These are phyloP conservation scores for Scleropages formosus DNA, from an alignment of 2,797 vertebrate genomes.

Conservation along the genomic window DNA sequence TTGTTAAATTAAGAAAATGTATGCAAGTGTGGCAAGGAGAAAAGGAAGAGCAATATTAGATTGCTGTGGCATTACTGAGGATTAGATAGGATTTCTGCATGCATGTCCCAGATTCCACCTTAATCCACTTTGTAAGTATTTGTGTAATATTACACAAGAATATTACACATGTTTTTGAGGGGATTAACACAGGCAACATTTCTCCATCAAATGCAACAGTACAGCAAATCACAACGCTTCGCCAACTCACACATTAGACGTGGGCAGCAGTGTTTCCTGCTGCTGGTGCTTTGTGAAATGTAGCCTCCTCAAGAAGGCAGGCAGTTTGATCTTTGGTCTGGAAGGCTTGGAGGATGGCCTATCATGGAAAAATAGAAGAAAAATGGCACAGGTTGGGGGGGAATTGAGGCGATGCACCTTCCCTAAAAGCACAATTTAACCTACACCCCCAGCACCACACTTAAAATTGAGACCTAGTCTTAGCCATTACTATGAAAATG, in stretches of 20 bases:
- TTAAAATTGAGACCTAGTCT: too few relatives aligned
- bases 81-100: too few relatives aligned
- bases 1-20: background rate
- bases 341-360: constrained; percentile 46
- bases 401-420: background rate
- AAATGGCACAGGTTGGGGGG: background rate
- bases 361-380: constrained; percentile 10
- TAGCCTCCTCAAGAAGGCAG: constrained; percentile 62
- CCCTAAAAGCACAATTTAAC: too few relatives aligned
- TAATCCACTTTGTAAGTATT: background rate
- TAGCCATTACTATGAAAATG: too few relatives aligned
- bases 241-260: constrained; percentile 64
- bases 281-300: constrained; percentile 44
- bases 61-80: too few relatives aligned
- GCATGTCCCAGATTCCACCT: background rate
- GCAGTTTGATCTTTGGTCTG: constrained; percentile 58
- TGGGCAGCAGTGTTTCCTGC: constrained; percentile 59
- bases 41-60: background rate
- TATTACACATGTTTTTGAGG: constrained; percentile 6
- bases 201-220: background rate
- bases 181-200: background rate
- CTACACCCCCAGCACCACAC: too few relatives aligned
- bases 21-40: background rate
- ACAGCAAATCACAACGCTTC: background rate
- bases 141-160: constrained; percentile 6